Conservation (phyloP, 1,140 invertebrate genomes). For the Scaptomyza hsui region DNA sequence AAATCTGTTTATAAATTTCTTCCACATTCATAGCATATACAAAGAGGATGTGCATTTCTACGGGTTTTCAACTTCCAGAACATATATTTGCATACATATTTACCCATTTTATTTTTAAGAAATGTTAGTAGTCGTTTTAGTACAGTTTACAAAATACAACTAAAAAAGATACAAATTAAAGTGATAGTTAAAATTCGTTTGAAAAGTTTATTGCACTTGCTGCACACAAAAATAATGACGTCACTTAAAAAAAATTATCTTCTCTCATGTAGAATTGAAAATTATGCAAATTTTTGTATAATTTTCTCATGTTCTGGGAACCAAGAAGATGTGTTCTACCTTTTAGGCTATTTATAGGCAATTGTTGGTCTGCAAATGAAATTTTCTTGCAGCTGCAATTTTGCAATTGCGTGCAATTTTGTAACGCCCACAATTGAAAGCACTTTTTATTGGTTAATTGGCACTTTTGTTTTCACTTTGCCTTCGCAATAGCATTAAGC, state of each 20-base stretch:
- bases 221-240: conserved; percentile 9
- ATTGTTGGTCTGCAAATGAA: conserved; percentile 48
- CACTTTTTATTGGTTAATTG: conserved; percentile 45
- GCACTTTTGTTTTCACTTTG: conserved; percentile 55
- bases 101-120: conserved; percentile 52
- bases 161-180: conserved; percentile 16
- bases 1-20: background rate
- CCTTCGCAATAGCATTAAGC: background rate
- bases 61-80: background rate
- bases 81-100: conserved; percentile 33
- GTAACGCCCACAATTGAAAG: conserved; percentile 48
- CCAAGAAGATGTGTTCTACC: conserved; percentile 53
- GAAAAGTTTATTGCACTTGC: conserved; percentile 22
- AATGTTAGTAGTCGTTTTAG: conserved; percentile 30
- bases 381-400: conserved; percentile 36
- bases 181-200: background rate
- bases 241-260: conserved; percentile 6
- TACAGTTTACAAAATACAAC: conserved; percentile 10
- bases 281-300: conserved; percentile 54
- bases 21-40: background rate
- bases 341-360: conserved; percentile 69
- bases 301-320: conserved; percentile 40
- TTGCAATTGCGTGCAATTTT: conserved; percentile 52
- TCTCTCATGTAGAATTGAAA: conserved; percentile 19
- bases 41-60: conserved; percentile 1